Evolutionary conservation across 2,888 invertebrate genomes (phyloP).

Genomic region (Arrhopalites spinosus): DNA sequence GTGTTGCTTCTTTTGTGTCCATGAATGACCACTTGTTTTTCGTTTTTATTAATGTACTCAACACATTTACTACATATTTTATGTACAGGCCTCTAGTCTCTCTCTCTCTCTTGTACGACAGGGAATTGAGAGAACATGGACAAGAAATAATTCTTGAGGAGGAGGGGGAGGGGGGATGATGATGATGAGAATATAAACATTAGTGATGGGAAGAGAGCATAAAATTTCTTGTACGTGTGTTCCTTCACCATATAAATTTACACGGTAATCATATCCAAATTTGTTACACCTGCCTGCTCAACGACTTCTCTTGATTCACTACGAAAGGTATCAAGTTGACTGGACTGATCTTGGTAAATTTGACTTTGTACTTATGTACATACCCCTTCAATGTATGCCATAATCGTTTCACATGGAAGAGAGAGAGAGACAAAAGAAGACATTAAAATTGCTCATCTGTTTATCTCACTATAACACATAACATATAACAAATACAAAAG

Average conservation of each 20-base stretch:
- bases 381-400: neutral
- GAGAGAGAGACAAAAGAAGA: neutral
- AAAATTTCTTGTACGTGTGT: conserved; percentile 47
- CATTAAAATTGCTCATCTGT: neutral
- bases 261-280: conserved; percentile 37
- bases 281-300: conserved; percentile 45
- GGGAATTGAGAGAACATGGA: neutral
- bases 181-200: conserved; percentile 47
- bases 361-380: no score
- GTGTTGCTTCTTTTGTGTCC: no score
- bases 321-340: neutral
- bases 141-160: neutral
- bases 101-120: neutral
- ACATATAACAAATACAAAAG: neutral
- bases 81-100: neutral
- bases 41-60: no score
- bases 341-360: no score
- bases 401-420: no score
- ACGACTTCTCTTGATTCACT: neutral
- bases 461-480: neutral
- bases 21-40: no score
- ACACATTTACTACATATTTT: neutral
- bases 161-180: conserved; percentile 8
- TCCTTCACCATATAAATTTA: conserved; percentile 45
- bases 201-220: conserved; percentile 49